Conservation (phyloP, 2,888 invertebrate species). For the Lingula anatina region DNA sequence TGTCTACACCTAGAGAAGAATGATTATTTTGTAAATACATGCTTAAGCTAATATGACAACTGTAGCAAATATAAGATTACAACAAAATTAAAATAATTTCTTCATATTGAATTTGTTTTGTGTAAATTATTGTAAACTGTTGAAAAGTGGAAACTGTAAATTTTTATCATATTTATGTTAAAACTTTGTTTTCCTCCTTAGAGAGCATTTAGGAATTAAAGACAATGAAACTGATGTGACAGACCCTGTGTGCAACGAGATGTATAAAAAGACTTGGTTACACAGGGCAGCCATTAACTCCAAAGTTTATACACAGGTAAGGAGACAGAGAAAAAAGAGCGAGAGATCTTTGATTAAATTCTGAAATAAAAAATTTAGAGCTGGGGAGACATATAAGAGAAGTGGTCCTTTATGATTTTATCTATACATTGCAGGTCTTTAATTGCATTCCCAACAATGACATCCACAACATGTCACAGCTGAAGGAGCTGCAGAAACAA, state of each 20-base stretch:
- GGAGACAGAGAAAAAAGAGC: neutral
- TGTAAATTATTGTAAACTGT: no score
- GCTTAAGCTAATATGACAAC: no score
- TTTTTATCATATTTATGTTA: no score
- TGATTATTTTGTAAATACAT: no score
- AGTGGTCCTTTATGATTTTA: neutral
- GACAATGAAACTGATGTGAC: slow-evolving; percentile 55
- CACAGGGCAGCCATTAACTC: slow-evolving; percentile 78
- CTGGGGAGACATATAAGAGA: no score
- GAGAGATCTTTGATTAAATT: neutral
- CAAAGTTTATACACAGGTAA: slow-evolving; percentile 76
- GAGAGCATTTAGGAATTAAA: slow-evolving; percentile 81
- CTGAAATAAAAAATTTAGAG: neutral
- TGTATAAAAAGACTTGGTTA: slow-evolving; percentile 82
- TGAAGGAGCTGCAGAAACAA: slow-evolving; percentile 72
- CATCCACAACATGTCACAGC: slow-evolving; percentile 70
- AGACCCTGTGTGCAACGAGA: slow-evolving; percentile 76
- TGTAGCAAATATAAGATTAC: no score
- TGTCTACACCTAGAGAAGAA: no score
- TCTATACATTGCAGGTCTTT: slow-evolving; percentile 64
- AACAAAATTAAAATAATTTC: no score
- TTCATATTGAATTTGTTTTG: no score
- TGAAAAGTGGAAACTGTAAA: no score
- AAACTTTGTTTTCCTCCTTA: slow-evolving; percentile 24
- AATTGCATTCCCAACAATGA: slow-evolving; percentile 82